Percentiles rank a stretch among this genome's conserved stretches.
phyloP scores from a whole-genome alignment of 2,797 vertebrate genomes.

The Epinephelus awoara region DNA sequence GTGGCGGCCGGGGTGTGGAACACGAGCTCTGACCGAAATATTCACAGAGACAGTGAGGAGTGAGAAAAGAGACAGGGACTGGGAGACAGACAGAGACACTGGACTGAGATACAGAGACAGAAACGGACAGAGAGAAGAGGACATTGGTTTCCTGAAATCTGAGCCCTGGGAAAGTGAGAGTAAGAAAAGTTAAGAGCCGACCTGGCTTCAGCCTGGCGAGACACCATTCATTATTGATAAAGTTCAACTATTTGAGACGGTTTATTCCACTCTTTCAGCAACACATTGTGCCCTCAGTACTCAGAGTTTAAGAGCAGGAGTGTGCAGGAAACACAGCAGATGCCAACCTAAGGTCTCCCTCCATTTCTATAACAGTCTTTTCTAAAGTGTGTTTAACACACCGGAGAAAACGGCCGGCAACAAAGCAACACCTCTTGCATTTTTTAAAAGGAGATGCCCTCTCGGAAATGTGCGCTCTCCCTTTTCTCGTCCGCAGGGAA shows the following conservation, averaged over 20 bases:
- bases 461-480: no score
- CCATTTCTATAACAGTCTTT: neutral
- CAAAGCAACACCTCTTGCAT: no score
- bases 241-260: neutral
- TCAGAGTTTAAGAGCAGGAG: neutral
- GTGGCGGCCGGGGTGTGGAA: slow-evolving; percentile 34
- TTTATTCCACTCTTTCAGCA: neutral
- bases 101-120: slow-evolving; percentile 15
- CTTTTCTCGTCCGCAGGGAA: no score
- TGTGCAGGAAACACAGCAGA: neutral
- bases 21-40: slow-evolving; percentile 43
- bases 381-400: no score
- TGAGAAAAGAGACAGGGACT: neutral
- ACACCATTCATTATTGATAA: slow-evolving; percentile 19
- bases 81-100: neutral
- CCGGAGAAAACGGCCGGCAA: no score
- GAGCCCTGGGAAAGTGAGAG: slow-evolving; percentile 62
- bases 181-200: slow-evolving; percentile 36
- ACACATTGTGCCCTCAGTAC: neutral
- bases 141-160: slow-evolving; percentile 65
- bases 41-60: neutral
- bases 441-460: no score
- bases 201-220: slow-evolving; percentile 26
- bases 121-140: slow-evolving; percentile 18
- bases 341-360: neutral